phyloP scores from a whole-genome alignment of 2,797 vertebrate species.

The Nannoperca australis region DNA sequence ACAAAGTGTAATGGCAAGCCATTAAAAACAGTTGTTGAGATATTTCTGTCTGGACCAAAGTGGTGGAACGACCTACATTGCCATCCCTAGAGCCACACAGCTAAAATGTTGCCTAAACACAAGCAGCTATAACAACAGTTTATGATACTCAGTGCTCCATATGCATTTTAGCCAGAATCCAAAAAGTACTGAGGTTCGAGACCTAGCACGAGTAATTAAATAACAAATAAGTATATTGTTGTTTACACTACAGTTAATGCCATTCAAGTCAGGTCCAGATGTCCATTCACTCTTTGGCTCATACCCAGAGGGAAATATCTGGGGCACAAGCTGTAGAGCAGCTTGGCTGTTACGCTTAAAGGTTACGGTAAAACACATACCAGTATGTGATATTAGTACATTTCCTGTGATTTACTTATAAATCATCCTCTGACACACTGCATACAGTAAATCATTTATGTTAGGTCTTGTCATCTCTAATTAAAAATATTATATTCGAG shows the following conservation, averaged over 20 bases:
- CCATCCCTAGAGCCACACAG: background rate
- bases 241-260: slow-evolving; percentile 21
- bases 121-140: background rate
- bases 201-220: background rate
- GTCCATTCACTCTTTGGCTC: slow-evolving; percentile 33
- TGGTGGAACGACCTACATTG: background rate
- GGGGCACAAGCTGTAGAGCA: slow-evolving; percentile 23
- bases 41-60: background rate
- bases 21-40: background rate
- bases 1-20: background rate
- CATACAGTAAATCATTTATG: background rate
- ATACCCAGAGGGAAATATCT: slow-evolving; percentile 28
- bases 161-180: background rate
- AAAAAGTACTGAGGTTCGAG: background rate
- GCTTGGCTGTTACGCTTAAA: slow-evolving; percentile 7
- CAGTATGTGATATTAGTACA: background rate
- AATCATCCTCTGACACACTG: background rate
- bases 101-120: background rate
- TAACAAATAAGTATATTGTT: background rate
- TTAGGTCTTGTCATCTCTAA: no score
- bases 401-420: background rate
- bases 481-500: background rate
- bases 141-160: background rate
- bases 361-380: slow-evolving; percentile 12
- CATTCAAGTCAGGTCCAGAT: slow-evolving; percentile 16